These are phyloP conservation scores for Atopsyche davidsoni DNA, from an alignment of 1,140 invertebrate genomes.

Conservation along the genomic window DNA sequence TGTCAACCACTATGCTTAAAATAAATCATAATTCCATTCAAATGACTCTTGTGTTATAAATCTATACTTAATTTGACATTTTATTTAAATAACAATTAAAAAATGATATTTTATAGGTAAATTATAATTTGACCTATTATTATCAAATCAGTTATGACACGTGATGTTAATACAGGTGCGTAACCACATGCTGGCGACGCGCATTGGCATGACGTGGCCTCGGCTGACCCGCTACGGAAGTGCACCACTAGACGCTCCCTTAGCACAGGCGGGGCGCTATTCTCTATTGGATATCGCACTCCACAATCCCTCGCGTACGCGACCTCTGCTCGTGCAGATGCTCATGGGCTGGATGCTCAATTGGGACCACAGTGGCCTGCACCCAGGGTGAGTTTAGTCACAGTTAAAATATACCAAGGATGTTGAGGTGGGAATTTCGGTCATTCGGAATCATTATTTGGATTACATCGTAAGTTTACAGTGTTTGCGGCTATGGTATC, in stretches of 20 bases:
- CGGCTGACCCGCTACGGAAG: conserved; percentile 44
- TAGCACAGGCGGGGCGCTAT: conserved; percentile 76
- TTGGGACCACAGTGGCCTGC: neutral
- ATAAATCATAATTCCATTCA: no score
- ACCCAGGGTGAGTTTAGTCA: neutral
- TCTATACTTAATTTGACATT: no score
- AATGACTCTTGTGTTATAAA: no score
- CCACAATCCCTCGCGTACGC: conserved; percentile 54
- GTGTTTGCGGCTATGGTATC: no score
- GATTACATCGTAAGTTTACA: neutral
- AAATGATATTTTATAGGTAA: no score
- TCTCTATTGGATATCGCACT: conserved; percentile 58
- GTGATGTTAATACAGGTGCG: conserved; percentile 20
- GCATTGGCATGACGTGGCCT: conserved; percentile 71
- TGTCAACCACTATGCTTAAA: no score
- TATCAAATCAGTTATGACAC: no score
- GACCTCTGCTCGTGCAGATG: conserved; percentile 55
- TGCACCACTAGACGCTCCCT: conserved; percentile 50
- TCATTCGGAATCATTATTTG: conserved; percentile 1
- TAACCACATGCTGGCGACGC: conserved; percentile 60
- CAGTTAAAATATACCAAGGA: neutral
- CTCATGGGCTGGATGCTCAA: conserved; percentile 50
- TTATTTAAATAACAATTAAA: no score
- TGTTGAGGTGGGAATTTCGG: no score
- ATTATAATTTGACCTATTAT: no score